Evolutionary conservation across 2,888 invertebrate species (phyloP).

Genomic region (Phorcus lineatus): DNA sequence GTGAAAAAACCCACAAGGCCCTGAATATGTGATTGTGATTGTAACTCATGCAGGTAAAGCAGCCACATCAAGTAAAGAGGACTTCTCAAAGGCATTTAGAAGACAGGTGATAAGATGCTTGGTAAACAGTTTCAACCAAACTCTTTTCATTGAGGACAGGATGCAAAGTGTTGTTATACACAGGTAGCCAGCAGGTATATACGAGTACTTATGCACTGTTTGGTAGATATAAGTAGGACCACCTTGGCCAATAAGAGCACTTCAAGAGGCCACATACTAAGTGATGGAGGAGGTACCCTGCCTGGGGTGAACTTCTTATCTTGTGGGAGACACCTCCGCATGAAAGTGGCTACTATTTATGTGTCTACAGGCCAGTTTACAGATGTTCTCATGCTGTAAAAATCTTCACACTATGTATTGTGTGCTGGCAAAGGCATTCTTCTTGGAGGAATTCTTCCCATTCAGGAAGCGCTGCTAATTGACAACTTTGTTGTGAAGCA

Average conservation of each 20-base stretch:
- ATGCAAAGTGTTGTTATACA: too few relatives aligned
- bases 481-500: conserved; percentile 7
- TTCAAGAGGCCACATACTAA: conserved; percentile 6
- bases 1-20: too few relatives aligned
- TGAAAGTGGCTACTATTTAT: conserved; percentile 24
- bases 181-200: too few relatives aligned
- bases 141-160: too few relatives aligned
- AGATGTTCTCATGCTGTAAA: conserved; percentile 20
- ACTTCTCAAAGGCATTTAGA: too few relatives aligned
- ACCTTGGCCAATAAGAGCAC: neutral
- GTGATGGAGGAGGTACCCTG: neutral
- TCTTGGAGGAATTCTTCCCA: neutral
- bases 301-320: conserved; percentile 17
- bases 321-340: neutral
- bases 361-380: conserved; percentile 17
- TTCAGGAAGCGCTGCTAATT: conserved; percentile 15
- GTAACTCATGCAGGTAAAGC: too few relatives aligned
- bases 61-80: too few relatives aligned
- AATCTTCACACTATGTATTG: neutral
- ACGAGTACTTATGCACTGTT: too few relatives aligned
- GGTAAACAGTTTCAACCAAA: too few relatives aligned
- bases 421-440: neutral
- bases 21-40: too few relatives aligned
- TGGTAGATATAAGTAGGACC: neutral
- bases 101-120: too few relatives aligned